Conservation (phyloP, 2,797 vertebrate species). For the Cercopithecus neglectus region DNA sequence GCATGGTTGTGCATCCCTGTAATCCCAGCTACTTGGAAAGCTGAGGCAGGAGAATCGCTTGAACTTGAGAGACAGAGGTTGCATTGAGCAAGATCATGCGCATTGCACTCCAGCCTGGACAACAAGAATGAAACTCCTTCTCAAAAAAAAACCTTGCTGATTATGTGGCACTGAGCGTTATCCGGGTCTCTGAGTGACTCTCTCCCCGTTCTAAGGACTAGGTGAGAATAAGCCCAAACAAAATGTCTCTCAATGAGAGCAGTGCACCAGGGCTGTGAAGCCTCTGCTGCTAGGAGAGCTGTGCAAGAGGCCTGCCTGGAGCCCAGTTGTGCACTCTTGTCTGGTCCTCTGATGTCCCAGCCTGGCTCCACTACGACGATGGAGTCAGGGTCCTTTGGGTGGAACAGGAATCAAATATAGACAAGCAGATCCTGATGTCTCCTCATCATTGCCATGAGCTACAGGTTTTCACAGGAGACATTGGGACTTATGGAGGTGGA, state of each 20-base stretch:
- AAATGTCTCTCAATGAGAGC: neutral
- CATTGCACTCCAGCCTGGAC: neutral
- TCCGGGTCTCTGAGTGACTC: neutral
- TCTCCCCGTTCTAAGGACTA: too few species aligned
- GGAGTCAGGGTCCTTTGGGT: neutral
- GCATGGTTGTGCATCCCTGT: neutral
- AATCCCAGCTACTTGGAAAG: neutral
- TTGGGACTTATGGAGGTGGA: neutral
- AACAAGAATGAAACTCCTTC: neutral
- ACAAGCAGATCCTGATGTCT: neutral
- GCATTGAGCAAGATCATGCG: neutral
- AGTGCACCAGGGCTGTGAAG: neutral
- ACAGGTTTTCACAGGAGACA: neutral
- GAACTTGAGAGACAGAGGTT: neutral
- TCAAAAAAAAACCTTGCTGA: neutral
- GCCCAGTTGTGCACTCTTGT: neutral
- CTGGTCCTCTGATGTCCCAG: neutral
- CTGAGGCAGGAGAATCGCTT: neutral
- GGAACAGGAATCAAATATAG: neutral
- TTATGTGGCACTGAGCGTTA: neutral
- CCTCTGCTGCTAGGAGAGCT: neutral
- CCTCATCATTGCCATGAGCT: neutral
- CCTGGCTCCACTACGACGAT: neutral
- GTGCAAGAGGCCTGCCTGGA: rapidly evolving
- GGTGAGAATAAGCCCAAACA: neutral